These are phyloP conservation scores for Paratilapia polleni DNA, from an alignment of 2,113 vertebrate species.

Conservation along the genomic window DNA sequence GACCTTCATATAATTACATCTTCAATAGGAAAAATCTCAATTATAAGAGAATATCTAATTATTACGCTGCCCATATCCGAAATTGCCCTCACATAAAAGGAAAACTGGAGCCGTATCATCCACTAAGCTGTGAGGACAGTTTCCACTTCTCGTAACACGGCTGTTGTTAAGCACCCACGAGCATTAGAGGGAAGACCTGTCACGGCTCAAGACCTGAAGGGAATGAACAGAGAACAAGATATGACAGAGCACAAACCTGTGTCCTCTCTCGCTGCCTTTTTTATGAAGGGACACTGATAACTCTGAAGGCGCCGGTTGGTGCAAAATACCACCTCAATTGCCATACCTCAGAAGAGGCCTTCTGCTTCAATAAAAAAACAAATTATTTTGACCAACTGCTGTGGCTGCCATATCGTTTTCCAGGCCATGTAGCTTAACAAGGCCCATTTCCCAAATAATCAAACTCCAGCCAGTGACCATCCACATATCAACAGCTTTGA, in stretches of 20 bases:
- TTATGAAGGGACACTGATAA: conserved; percentile 63
- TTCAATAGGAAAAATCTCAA: conserved; percentile 78
- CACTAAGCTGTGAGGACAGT: conserved; percentile 65
- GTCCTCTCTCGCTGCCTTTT: conserved; percentile 60
- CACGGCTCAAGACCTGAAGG: conserved; percentile 63
- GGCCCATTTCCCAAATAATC: conserved; percentile 71
- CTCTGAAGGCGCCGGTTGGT: conserved; percentile 41
- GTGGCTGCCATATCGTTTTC: conserved; percentile 58
- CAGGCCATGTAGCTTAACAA: conserved; percentile 53
- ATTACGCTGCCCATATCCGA: conserved; percentile 60
- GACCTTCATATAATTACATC: conserved; percentile 78
- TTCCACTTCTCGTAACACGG: conserved; percentile 58
- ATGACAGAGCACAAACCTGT: conserved; percentile 67
- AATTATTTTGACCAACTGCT: conserved; percentile 63
- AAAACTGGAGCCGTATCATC: conserved; percentile 59
- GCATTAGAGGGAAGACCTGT: conserved; percentile 71
- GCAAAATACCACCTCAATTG: conserved; percentile 50
- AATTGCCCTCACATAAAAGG: conserved; percentile 65
- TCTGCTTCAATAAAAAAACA: conserved; percentile 69
- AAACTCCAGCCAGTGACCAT: conserved; percentile 65
- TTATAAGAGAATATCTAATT: conserved; percentile 80
- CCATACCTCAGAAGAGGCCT: conserved; percentile 52
- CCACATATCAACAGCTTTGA: conserved; percentile 71
- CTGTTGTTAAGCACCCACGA: conserved; percentile 70
- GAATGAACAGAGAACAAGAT: conserved; percentile 67